Percentiles rank a stretch among this genome's conserved stretches.
Evolutionary conservation across 1,140 invertebrate species (phyloP).

Genomic region (Rhizoglyphus robini): DNA sequence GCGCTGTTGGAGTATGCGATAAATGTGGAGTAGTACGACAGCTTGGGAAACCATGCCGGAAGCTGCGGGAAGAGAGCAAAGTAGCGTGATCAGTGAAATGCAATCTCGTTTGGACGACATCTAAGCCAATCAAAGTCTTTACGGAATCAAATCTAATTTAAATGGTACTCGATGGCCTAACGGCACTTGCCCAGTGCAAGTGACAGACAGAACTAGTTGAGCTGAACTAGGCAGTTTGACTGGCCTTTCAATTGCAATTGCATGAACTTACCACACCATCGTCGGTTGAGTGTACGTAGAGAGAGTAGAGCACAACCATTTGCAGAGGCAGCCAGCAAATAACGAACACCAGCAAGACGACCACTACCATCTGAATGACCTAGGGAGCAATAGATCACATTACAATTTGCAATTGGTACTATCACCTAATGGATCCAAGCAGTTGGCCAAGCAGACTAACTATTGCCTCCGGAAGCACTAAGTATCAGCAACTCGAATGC

Average conservation of each 20-base stretch:
- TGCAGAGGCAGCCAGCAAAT: slow-evolving; percentile 34
- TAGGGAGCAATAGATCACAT: background rate
- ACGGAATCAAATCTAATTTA: too few species aligned
- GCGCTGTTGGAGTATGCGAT: slow-evolving; percentile 40
- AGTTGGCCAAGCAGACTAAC: too few species aligned
- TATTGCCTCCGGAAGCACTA: too few species aligned
- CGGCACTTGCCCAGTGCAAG: too few species aligned
- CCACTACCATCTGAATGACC: slow-evolving; percentile 11
- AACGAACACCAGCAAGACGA: slow-evolving; percentile 31
- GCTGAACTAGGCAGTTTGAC: too few species aligned
- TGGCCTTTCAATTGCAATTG: too few species aligned
- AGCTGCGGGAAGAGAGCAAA: slow-evolving; percentile 28
- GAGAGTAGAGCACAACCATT: slow-evolving; percentile 31
- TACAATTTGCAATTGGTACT: too few species aligned
- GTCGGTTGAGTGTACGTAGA: slow-evolving; percentile 25
- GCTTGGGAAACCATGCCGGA: slow-evolving; percentile 35
- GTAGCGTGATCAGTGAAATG: slow-evolving; percentile 10
- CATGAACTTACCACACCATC: slow-evolving; percentile 23
- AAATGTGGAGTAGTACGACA: slow-evolving; percentile 36
- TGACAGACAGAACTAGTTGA: too few species aligned
- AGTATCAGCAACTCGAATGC: background rate
- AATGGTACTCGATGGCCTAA: too few species aligned
- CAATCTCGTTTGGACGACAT: background rate
- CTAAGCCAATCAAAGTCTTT: background rate
- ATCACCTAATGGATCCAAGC: too few species aligned